These are phyloP conservation scores for Pica pica DNA, from an alignment of 2,113 vertebrate genomes.

Conservation along the genomic window DNA sequence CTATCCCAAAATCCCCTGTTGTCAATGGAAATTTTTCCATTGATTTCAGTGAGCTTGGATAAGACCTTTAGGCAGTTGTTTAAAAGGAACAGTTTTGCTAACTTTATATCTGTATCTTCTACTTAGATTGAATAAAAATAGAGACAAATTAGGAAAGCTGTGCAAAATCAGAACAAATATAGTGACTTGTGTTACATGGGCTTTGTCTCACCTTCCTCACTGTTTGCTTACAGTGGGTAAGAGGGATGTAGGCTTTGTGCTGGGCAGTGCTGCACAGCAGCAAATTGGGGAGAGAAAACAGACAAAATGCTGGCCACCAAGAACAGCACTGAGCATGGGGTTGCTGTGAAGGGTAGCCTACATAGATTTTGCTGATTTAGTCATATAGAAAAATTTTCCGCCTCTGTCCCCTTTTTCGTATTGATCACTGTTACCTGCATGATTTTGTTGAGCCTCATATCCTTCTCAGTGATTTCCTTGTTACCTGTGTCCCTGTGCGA, in stretches of 20 bases:
- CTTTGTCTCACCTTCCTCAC: not conserved
- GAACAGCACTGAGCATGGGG: not conserved
- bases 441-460: not conserved
- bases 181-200: not conserved
- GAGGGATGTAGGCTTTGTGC: not conserved
- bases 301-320: not conserved
- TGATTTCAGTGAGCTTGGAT: not conserved
- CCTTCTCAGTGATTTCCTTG: not conserved
- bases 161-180: not conserved
- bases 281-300: not conserved
- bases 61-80: not conserved
- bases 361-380: not conserved
- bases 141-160: not conserved
- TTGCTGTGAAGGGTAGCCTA: not conserved
- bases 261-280: not conserved
- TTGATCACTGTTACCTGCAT: not conserved
- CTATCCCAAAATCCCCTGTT: not conserved
- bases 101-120: not conserved
- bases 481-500: not conserved
- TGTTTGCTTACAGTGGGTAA: not conserved
- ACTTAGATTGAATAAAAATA: not conserved
- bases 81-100: not conserved
- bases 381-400: not conserved
- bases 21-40: not conserved
- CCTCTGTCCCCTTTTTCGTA: not conserved